Evolutionary conservation across 2,113 vertebrate species (phyloP), one percentile per base, ranked within the genome.

Genomic region (Gopherus evgoodei): DNA sequence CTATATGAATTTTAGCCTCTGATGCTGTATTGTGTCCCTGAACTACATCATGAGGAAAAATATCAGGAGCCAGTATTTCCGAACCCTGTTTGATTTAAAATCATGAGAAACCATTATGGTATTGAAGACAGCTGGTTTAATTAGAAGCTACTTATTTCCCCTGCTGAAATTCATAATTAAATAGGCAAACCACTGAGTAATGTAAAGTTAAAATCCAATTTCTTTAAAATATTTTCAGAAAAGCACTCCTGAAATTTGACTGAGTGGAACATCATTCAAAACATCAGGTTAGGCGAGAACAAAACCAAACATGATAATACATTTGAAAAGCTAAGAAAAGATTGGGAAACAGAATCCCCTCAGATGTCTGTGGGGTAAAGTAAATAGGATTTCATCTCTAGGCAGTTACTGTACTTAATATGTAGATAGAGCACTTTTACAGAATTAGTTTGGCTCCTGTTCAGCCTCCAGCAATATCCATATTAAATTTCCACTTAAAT

Each of bases 391-490:
- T 98, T 98, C 93, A 91, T 96, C 86, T 95, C 90, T 96, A 93
- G 38, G 91, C 89, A 53, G 97, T 97, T 97, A 93, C 21, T 25
- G 90, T 95, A 95, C 95, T 97, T 98, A 98, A 98, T 98, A 98
- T 98, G 97, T 95, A 98, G 96, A 98, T 95, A 96, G 95, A 97
- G 93, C 96, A 96, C 97, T 98, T 97, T 96, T 95, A 90, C 91
- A 96, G 93, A 98, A 98, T 98, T 98, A 97, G 91, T 98, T 98
- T 98, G 97, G 98, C 98, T 98, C 81, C 86, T 95, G 89, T 97
- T 98, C 97, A 98, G 93, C 91, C 95, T 96, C 88, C 96, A 94
- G 96, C 93, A 97, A 95, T 98, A 97, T 97, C 97, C 93, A 94
- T 98, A 98, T 98, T 98, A 98, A 98, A 98, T 98, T 97, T 97